Evolutionary conservation across 2,113 vertebrate species (phyloP), one percentile per base, ranked within the genome.

Genomic region (Erythrocercus mccallii): DNA sequence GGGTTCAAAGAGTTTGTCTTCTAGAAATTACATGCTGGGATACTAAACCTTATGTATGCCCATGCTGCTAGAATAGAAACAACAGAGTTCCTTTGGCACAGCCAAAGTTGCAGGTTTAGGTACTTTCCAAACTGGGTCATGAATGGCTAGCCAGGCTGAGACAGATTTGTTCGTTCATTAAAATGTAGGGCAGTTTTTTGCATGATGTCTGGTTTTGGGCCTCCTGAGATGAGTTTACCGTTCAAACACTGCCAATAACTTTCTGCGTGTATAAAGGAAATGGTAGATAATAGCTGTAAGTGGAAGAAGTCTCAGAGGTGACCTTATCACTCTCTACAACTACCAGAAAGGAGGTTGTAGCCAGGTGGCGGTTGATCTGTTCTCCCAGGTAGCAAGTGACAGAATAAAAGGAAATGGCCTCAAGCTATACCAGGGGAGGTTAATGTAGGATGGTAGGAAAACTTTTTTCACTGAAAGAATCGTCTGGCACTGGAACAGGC

Each of bases 361-460:
- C 15, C 28, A 11, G 8, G 5, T 28, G 9, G 10, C 7, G 1
- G 2, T 11, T 13, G 6, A n/a, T 45, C 44, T 66, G 5, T 17
- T 45, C 28, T 81, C 5, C 7, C 33, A 38, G 15, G 13, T 15
- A n/a, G 6, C 8, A 38, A 73, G 12, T 12, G 23, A n/a, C 11
- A 58, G 6, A 18, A 30, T 7, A 51, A 81, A 10, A 81, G 7
- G 30, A 81, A 53, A 45, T 38, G 5, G 20, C 6, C 33, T 38
- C 28, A 38, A 18, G 23, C 3, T 38, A 13, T 10, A 53, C 11
- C 4, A 21, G 11, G 3, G 23, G 8, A 30, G 5, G 5, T 38
- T 30, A 37, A 53, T 2, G 2, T 9, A 12, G 38, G 7, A 53
- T 33, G 21, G 47, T 7, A 53, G 7, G 16, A 45, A 66, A 45